Conservation (phyloP, 1,140 invertebrate genomes). For the Brachionus angularis region DNA sequence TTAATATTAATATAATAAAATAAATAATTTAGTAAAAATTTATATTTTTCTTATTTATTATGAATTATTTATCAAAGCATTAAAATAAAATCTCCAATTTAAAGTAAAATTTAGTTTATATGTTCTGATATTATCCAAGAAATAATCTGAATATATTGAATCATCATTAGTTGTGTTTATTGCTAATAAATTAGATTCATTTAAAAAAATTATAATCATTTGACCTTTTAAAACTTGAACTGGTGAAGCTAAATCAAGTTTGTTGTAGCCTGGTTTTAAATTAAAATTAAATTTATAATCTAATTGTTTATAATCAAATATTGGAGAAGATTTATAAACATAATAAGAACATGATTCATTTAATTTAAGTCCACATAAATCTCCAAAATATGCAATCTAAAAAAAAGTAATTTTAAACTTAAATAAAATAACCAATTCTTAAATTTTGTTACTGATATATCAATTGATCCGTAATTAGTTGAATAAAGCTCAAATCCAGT, state of each 20-base stretch:
- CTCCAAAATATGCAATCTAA: slow-evolving; percentile 17
- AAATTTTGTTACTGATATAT: not conserved
- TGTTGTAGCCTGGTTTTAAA: no score
- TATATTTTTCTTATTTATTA: no score
- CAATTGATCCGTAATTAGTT: not conserved
- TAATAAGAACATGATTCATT: no score
- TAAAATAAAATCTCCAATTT: slow-evolving; percentile 22
- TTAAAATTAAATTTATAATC: no score
- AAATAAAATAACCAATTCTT: not conserved
- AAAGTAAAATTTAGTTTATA: not conserved
- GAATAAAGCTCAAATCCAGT: slow-evolving; percentile 2
- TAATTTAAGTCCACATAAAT: no score
- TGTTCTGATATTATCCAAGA: not conserved
- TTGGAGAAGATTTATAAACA: no score
- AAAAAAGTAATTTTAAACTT: not conserved
- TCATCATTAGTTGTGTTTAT: not conserved
- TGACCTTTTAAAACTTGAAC: not conserved
- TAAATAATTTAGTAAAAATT: no score
- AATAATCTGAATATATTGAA: not conserved
- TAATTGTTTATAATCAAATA: no score
- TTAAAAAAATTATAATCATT: not conserved
- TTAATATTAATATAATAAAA: no score
- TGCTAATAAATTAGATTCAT: not conserved
- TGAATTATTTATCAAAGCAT: slow-evolving; percentile 21
- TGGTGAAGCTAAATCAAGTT: not conserved